Percentiles rank a stretch among this genome's conserved stretches.
phyloP scores from a whole-genome alignment of 2,113 vertebrate genomes.

The Catagonus wagneri region DNA sequence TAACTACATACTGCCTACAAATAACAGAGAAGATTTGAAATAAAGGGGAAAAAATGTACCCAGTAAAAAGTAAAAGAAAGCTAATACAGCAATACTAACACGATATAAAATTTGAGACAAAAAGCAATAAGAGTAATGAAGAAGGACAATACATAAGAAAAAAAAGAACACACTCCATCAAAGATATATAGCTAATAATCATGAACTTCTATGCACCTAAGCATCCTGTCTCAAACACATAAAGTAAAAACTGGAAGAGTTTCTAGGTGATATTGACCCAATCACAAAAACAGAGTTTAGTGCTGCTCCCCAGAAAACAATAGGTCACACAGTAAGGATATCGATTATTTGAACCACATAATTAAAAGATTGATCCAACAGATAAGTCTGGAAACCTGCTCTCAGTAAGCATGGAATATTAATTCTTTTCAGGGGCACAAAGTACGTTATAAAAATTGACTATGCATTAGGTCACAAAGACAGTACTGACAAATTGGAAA shows the following conservation, averaged over 20 bases:
- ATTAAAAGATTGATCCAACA: neutral
- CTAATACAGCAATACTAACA: neutral
- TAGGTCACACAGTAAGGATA: neutral
- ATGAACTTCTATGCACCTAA: neutral
- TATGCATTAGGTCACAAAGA: neutral
- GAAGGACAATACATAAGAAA: neutral
- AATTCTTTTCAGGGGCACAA: neutral
- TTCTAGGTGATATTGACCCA: neutral
- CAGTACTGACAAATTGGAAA: conserved; percentile 12
- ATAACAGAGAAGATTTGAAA: neutral
- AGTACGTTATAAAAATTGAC: conserved; percentile 46
- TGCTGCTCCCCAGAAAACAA: neutral
- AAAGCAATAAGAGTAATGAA: neutral
- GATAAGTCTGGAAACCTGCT: conserved; percentile 35
- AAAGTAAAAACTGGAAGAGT: neutral
- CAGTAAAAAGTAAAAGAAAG: neutral
- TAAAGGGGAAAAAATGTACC: neutral
- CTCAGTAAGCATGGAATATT: neutral
- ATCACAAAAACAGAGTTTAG: neutral
- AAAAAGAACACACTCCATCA: neutral
- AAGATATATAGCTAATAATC: neutral
- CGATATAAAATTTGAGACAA: conserved; percentile 4
- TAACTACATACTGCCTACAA: neutral
- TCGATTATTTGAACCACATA: conserved; percentile 39
- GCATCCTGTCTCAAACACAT: neutral